Evolutionary conservation across 2,797 vertebrate species (phyloP).

Genomic region (Aphelocoma californica): DNA sequence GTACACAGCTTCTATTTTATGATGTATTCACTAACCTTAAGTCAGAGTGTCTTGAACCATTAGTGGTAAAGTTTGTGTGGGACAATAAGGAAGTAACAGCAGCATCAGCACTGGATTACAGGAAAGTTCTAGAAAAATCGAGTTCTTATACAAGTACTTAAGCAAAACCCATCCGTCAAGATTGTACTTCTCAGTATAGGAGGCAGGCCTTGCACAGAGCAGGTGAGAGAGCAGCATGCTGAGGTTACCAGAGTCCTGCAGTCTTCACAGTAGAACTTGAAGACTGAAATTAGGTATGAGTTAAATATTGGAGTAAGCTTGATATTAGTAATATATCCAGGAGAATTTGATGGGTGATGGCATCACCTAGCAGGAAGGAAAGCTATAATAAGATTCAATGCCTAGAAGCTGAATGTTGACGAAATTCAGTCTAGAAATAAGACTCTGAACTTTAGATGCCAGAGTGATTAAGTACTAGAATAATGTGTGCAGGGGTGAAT

Average conservation of each 20-base stretch:
- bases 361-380: not conserved
- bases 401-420: not conserved
- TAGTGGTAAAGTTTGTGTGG: not conserved
- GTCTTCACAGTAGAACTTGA: not conserved
- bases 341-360: not conserved
- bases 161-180: not conserved
- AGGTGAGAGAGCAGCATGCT: not conserved
- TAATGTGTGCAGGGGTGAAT: not conserved
- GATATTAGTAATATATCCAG: not conserved
- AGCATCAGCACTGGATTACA: not conserved
- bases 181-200: not conserved
- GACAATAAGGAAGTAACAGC: not conserved
- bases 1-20: not conserved
- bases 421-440: conserved; percentile 28
- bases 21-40: not conserved
- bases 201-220: not conserved
- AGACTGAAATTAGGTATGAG: not conserved
- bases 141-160: not conserved
- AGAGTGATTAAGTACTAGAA: conserved; percentile 28
- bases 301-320: not conserved
- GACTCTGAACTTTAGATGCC: not conserved
- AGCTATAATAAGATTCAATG: not conserved
- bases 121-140: not conserved
- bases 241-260: not conserved
- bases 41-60: not conserved